phyloP scores from a whole-genome alignment of 2,888 invertebrate species.

The Catocala fraxini region DNA sequence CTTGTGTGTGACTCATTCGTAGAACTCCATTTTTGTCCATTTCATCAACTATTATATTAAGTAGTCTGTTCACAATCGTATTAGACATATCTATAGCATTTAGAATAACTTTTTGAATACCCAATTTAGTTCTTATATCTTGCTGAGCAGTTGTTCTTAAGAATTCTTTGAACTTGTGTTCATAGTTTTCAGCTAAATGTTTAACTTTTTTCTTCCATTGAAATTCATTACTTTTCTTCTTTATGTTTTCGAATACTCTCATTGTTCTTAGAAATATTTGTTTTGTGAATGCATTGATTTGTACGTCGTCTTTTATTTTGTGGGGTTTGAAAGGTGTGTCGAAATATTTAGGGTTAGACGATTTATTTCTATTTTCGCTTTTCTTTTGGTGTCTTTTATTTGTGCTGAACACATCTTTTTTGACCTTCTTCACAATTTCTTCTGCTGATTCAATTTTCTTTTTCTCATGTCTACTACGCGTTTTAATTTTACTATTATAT shows the following conservation, averaged over 20 bases:
- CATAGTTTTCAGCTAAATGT: conserved; percentile 48
- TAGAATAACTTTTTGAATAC: conserved; percentile 60
- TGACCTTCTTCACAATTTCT: too few relatives aligned
- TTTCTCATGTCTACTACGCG: too few relatives aligned
- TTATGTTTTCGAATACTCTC: conserved; percentile 56
- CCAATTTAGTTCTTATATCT: conserved; percentile 59
- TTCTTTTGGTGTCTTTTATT: too few relatives aligned
- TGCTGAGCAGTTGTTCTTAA: conserved; percentile 53
- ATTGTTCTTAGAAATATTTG: neutral
- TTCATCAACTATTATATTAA: conserved; percentile 51
- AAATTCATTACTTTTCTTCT: conserved; percentile 36
- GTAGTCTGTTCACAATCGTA: conserved; percentile 52
- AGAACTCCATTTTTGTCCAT: conserved; percentile 32
- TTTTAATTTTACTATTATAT: too few relatives aligned
- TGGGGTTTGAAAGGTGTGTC: neutral
- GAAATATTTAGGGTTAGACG: neutral
- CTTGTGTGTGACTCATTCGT: neutral
- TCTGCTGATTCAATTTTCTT: too few relatives aligned
- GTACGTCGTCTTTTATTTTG: neutral
- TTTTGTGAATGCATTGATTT: neutral
- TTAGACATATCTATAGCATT: conserved; percentile 64
- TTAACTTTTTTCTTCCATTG: conserved; percentile 43
- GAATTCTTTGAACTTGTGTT: conserved; percentile 58
- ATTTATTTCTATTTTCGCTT: too few relatives aligned
- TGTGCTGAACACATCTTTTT: too few relatives aligned